Conservation (phyloP, 2,797 vertebrate species). For the Hapalemur alaotrensis region DNA sequence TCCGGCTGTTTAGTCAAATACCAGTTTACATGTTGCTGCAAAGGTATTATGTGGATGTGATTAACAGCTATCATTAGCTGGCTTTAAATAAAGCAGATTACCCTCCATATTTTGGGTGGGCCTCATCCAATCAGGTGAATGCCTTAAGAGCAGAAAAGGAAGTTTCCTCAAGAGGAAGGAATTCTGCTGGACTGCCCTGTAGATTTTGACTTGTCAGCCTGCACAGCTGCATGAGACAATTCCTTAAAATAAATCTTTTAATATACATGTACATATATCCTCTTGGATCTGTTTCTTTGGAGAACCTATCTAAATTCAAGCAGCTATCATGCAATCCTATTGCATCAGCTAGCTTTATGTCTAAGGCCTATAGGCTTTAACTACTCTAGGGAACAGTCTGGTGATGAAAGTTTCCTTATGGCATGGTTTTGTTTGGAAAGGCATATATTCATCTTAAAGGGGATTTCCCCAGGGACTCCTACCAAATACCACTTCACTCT, state of each 20-base stretch:
- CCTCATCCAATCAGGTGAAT: neutral
- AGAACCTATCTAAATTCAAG: slow-evolving; percentile 25
- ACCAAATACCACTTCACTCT: neutral
- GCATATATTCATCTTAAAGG: neutral
- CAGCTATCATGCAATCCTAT: neutral
- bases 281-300: slow-evolving; percentile 31
- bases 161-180: neutral
- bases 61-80: neutral
- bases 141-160: neutral
- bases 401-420: neutral
- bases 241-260: slow-evolving; percentile 29
- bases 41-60: neutral
- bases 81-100: neutral
- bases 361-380: neutral
- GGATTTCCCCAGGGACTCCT: neutral
- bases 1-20: neutral
- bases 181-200: neutral
- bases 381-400: neutral
- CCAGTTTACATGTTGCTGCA: neutral
- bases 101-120: neutral
- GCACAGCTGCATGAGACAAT: neutral
- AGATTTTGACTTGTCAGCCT: slow-evolving; percentile 38
- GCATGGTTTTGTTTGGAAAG: slow-evolving; percentile 16
- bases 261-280: neutral
- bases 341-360: neutral